Conservation (phyloP, 2,797 vertebrate genomes). For the Lindbergichthys nudifrons region DNA sequence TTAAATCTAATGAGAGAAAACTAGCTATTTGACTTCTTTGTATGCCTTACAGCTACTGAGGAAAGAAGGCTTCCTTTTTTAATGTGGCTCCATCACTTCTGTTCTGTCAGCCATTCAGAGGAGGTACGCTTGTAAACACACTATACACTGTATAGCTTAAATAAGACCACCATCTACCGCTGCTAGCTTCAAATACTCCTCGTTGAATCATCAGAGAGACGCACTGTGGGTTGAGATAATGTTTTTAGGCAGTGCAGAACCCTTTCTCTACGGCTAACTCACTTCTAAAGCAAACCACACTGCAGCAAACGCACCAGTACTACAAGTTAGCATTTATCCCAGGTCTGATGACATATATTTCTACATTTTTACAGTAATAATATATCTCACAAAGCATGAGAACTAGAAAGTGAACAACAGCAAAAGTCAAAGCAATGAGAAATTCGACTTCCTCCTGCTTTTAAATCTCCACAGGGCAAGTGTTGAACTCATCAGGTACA, state of each 20-base stretch:
- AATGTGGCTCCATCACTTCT: slow-evolving; percentile 5
- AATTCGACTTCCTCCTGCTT: neutral
- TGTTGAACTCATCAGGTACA: slow-evolving; percentile 11
- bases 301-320: slow-evolving; percentile 6
- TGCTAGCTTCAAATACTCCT: neutral
- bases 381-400: slow-evolving; percentile 29
- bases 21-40: neutral
- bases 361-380: slow-evolving; percentile 58
- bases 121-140: slow-evolving; percentile 46
- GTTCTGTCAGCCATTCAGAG: neutral
- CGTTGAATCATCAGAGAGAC: neutral
- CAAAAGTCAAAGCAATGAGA: neutral
- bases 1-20: too few relatives aligned
- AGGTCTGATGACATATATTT: slow-evolving; percentile 26
- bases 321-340: neutral
- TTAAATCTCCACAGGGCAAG: too few relatives aligned
- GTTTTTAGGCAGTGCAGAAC: neutral
- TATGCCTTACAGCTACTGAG: slow-evolving; percentile 3
- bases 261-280: neutral
- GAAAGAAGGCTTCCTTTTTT: neutral
- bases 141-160: slow-evolving; percentile 40
- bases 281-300: slow-evolving; percentile 14
- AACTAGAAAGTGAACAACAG: slow-evolving; percentile 40
- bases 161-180: neutral
- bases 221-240: too few relatives aligned